These are phyloP conservation scores for Osmerus eperlanus DNA, from an alignment of 2,113 vertebrate genomes.

Conservation along the genomic window DNA sequence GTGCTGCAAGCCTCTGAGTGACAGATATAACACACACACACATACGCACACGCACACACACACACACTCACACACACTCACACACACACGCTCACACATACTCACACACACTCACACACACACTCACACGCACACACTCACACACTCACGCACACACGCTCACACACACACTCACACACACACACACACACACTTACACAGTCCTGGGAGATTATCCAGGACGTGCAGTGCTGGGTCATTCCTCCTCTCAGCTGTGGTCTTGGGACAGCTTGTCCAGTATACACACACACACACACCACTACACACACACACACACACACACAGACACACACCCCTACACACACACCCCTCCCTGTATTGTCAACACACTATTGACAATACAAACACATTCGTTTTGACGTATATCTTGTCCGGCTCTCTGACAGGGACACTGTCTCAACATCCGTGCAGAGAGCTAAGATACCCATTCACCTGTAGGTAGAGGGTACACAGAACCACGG, in stretches of 20 bases:
- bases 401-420: too few relatives aligned
- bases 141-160: constrained; percentile 5
- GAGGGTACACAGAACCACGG: too few relatives aligned
- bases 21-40: constrained; percentile 52
- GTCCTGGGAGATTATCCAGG: neutral
- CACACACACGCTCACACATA: constrained; percentile 8
- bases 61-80: constrained; percentile 8
- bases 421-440: too few relatives aligned
- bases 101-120: neutral
- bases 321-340: constrained; percentile 1
- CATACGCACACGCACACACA: constrained; percentile 6
- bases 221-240: neutral
- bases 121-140: constrained; percentile 13
- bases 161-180: constrained; percentile 4
- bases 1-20: constrained; percentile 64
- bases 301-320: too few relatives aligned
- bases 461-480: too few relatives aligned
- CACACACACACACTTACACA: constrained; percentile 8
- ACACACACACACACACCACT: neutral
- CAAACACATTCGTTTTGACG: too few relatives aligned
- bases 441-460: too few relatives aligned
- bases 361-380: too few relatives aligned
- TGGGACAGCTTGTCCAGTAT: neutral
- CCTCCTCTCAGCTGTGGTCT: neutral
- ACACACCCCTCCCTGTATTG: neutral